Evolutionary conservation across 2,888 invertebrate genomes (phyloP).

Genomic region (Mellilla xanthometata): DNA sequence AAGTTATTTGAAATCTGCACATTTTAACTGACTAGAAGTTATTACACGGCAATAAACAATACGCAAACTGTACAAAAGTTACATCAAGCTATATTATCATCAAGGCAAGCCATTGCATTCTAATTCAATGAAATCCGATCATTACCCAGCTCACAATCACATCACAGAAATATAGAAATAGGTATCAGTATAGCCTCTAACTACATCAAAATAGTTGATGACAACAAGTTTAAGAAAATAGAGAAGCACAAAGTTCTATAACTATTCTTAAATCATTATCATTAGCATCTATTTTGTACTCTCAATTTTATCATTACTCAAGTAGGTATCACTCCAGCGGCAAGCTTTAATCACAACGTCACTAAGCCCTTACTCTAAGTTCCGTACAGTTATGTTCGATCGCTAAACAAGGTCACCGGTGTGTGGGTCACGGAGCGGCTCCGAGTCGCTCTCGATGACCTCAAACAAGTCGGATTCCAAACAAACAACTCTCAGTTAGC

Average conservation of each 20-base stretch:
- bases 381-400: conserved; percentile 51
- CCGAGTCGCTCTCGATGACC: conserved; percentile 59
- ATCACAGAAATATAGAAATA: conserved; percentile 14
- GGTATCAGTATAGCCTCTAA: conserved; percentile 16
- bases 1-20: conserved; percentile 2
- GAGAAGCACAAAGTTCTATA: conserved; percentile 8
- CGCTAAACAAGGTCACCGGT: conserved; percentile 66
- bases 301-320: conserved; percentile 9
- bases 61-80: no score
- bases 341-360: conserved; percentile 39
- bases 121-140: conserved; percentile 3
- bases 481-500: conserved; percentile 51
- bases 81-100: no score
- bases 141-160: conserved; percentile 14
- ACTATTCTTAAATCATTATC: conserved; percentile 3
- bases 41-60: conserved; percentile 14
- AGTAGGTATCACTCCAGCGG: conserved; percentile 29
- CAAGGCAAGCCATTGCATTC: conserved; percentile 4
- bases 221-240: neutral
- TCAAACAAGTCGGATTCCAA: conserved; percentile 72
- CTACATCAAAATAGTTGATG: conserved; percentile 1
- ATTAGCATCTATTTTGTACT: conserved; percentile 33
- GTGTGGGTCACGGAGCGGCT: conserved; percentile 71
- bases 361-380: conserved; percentile 40
- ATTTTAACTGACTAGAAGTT: conserved; percentile 18